Evolutionary conservation across 2,888 invertebrate species (phyloP).

Genomic region (Dascillus cervinus): DNA sequence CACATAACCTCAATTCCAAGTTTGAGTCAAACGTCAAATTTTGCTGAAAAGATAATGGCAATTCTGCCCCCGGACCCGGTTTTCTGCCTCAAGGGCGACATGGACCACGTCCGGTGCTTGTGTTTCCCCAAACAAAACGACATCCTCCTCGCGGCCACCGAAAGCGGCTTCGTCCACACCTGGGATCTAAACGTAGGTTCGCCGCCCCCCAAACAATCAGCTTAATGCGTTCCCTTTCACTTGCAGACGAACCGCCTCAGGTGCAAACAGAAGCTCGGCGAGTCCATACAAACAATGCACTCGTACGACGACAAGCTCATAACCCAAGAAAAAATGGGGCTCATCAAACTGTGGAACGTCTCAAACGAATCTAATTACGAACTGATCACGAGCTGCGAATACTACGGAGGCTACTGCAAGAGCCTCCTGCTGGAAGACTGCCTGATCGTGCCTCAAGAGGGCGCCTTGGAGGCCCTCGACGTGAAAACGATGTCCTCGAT

Average conservation of each 20-base stretch:
- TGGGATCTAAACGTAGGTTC: conserved; percentile 70
- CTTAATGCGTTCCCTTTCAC: conserved; percentile 7
- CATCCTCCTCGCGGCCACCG: conserved; percentile 65
- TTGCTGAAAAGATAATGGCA: too few relatives aligned
- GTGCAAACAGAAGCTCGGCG: conserved; percentile 58
- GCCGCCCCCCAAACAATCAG: not conserved
- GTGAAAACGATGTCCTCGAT: conserved; percentile 37
- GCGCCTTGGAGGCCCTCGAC: conserved; percentile 44
- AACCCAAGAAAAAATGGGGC: conserved; percentile 69
- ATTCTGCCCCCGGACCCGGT: conserved; percentile 71
- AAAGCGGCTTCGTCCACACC: conserved; percentile 65
- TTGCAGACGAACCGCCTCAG: conserved; percentile 65
- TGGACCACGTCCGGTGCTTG: conserved; percentile 64
- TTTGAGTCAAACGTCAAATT: too few relatives aligned
- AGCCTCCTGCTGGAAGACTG: conserved; percentile 54
- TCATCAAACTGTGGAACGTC: conserved; percentile 58
- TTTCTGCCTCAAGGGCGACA: conserved; percentile 63
- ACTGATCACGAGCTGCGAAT: conserved; percentile 49
- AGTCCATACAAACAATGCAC: conserved; percentile 55
- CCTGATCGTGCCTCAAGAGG: conserved; percentile 59
- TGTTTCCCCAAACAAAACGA: conserved; percentile 55
- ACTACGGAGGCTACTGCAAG: conserved; percentile 65
- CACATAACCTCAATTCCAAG: too few relatives aligned
- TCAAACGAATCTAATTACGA: conserved; percentile 52
- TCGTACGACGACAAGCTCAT: conserved; percentile 55